Conservation (phyloP, 1,140 invertebrate genomes). For the Drosophila jambulina region DNA sequence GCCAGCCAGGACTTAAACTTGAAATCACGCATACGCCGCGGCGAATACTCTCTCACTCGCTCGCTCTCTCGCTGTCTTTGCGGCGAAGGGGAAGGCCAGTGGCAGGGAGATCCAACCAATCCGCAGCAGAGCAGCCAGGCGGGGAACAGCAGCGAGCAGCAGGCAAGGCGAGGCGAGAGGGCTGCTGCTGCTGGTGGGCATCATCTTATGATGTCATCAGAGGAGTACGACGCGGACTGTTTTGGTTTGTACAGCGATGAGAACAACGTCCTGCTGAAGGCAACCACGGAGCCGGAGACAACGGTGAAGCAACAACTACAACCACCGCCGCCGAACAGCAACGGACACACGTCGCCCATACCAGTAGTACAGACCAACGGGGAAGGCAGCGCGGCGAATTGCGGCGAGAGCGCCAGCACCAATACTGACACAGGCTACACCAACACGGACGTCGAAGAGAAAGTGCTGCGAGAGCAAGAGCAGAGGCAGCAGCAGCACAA, state of each 20-base stretch:
- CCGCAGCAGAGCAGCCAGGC: conserved; percentile 31
- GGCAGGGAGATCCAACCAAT: conserved; percentile 26
- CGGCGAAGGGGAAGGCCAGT: conserved; percentile 32
- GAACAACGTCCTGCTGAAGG: conserved; percentile 95
- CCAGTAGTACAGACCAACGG: conserved; percentile 49
- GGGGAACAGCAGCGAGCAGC: conserved; percentile 24
- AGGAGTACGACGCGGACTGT: conserved; percentile 94
- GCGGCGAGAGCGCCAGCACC: conserved; percentile 48
- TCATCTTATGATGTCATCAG: conserved; percentile 96
- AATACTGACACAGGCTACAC: conserved; percentile 12
- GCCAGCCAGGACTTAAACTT: conserved; percentile 54
- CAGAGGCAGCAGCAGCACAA: conserved; percentile 35
- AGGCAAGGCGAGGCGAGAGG: conserved; percentile 18
- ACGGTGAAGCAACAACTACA: conserved; percentile 38
- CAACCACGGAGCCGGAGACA: conserved; percentile 51
- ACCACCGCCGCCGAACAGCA: conserved; percentile 58
- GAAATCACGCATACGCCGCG: conserved; percentile 68
- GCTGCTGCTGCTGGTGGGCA: conserved; percentile 80
- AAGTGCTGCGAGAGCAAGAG: conserved; percentile 26
- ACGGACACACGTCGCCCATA: conserved; percentile 57
- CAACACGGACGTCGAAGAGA: conserved; percentile 13
- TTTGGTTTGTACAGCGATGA: conserved; percentile 92
- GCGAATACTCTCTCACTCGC: conserved; percentile 39
- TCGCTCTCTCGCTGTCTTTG: conserved; percentile 10
- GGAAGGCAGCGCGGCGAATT: conserved; percentile 68